phyloP scores from a whole-genome alignment of 2,113 vertebrate genomes.

The Phrynocephalus versicolor region DNA sequence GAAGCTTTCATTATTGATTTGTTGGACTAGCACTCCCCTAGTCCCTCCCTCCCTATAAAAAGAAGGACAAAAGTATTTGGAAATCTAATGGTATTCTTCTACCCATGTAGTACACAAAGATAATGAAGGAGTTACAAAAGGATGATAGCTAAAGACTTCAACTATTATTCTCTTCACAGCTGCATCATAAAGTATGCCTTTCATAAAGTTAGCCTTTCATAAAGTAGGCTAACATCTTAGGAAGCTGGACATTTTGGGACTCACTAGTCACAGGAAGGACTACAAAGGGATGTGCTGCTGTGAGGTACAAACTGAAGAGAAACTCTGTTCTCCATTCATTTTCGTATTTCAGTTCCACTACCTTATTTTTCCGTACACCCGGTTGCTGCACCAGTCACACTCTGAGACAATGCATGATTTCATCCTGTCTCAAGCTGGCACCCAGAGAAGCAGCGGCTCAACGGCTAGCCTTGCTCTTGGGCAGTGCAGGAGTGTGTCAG shows the following conservation, averaged over 20 bases:
- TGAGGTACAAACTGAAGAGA: not conserved
- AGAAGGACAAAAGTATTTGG: no score
- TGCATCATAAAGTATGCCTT: not conserved
- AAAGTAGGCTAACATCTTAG: not conserved
- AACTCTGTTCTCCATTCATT: not conserved
- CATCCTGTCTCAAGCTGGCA: not conserved
- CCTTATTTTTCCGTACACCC: rapidly evolving
- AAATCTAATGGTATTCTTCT: no score
- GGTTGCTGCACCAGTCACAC: not conserved
- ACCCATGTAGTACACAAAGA: no score
- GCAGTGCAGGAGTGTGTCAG: constrained; percentile 7
- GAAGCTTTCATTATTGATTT: not conserved
- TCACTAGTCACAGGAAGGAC: not conserved
- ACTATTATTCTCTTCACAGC: not conserved
- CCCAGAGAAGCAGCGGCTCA: not conserved
- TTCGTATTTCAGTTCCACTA: not conserved
- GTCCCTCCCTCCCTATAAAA: not conserved
- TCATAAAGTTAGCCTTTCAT: not conserved
- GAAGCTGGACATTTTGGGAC: not conserved
- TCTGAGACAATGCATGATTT: not conserved
- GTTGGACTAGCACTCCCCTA: not conserved
- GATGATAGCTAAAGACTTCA: not conserved
- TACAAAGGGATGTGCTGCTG: not conserved
- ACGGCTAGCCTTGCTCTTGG: constrained; percentile 28
- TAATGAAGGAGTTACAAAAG: not conserved